Base-by-base conservation (phyloP, 2,113 vertebrate genomes). In the Archilochus colubris region DNA sequence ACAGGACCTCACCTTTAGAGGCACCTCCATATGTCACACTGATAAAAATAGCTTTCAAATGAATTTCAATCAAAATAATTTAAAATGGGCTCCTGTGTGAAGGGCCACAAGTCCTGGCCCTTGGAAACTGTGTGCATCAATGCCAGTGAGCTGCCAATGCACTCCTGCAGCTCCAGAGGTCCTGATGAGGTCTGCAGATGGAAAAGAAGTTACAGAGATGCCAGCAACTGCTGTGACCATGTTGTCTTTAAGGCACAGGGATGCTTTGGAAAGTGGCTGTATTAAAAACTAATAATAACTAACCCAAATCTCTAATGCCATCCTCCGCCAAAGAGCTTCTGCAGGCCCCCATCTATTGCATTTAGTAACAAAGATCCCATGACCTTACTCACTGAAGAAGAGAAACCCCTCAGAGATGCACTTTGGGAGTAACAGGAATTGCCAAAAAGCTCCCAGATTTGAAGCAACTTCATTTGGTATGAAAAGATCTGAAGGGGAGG, bases 281-380 rank as follows among this genome's bases (percentile, higher is more conserved):
- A 20, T 25, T 12, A 11, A 74, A 68, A 86, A 92, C 43, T 6
- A 77, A 30, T 4, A 1, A 3, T 24, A 38, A 77, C 25, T 66
- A 12, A 1, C 7, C 10, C 30, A 55, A 12, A 16, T 28, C 30
- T 68, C 82, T 68, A 40, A 4, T n/a, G 33, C 7, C 1, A 0
- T 58, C 66, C 36, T 76, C 40, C 72, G 33, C 13, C 44, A 19
- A 11, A 53, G 10, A 50, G 6, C 14, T 91, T 57, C 38, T 68
- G 63, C 58, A 50, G 51, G 16, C 25, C 69, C 12, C 4, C 15
- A 11, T 10, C 27, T 31, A 9, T 17, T 18, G 7, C 13, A 78
- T 20, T 2, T 15, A 55, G 36, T 33, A 43, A 70, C 10, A 61
- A 78, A 77, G 24, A 5, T 2, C 3, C 15, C 6, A 3, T 0